Conservation (phyloP, 2,797 vertebrate genomes). For the Periparus ater region DNA sequence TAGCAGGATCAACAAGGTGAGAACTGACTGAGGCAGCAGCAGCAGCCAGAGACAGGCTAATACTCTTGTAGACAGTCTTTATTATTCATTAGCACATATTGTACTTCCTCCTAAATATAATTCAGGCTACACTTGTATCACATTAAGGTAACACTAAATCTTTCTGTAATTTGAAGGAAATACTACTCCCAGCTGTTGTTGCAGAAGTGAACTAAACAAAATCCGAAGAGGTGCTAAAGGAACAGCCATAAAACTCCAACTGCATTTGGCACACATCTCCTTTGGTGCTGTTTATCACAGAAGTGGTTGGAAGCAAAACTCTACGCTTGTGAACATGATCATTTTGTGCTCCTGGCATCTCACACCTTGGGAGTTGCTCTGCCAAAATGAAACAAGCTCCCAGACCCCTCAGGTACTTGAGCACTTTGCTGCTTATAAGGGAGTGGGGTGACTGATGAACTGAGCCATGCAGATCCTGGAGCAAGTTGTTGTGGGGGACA, state of each 20-base stretch:
- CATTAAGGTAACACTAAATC: slow-evolving; percentile 64
- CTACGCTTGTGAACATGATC: not conserved
- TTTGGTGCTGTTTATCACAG: slow-evolving; percentile 5
- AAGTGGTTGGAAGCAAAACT: not conserved
- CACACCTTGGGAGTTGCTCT: not conserved
- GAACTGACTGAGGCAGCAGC: slow-evolving; percentile 22
- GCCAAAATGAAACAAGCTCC: not conserved
- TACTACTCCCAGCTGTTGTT: slow-evolving; percentile 65
- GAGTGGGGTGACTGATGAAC: not conserved
- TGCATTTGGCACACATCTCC: not conserved
- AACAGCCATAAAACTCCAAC: slow-evolving; percentile 17
- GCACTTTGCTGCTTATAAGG: not conserved
- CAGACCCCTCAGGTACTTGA: not conserved
- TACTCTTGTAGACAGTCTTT: slow-evolving; percentile 31
- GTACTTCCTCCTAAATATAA: slow-evolving; percentile 56
- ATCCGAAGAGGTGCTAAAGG: slow-evolving; percentile 32
- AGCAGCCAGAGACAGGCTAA: slow-evolving; percentile 21
- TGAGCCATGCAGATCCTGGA: not conserved
- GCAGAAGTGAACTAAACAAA: slow-evolving; percentile 47
- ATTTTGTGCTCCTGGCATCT: not conserved
- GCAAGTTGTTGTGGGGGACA: not conserved
- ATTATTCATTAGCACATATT: slow-evolving; percentile 70
- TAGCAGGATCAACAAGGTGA: slow-evolving; percentile 20
- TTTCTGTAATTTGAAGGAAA: slow-evolving; percentile 64
- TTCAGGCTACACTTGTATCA: slow-evolving; percentile 54